phyloP scores from a whole-genome alignment of 2,888 invertebrate genomes.

The Synergus laeviventris region DNA sequence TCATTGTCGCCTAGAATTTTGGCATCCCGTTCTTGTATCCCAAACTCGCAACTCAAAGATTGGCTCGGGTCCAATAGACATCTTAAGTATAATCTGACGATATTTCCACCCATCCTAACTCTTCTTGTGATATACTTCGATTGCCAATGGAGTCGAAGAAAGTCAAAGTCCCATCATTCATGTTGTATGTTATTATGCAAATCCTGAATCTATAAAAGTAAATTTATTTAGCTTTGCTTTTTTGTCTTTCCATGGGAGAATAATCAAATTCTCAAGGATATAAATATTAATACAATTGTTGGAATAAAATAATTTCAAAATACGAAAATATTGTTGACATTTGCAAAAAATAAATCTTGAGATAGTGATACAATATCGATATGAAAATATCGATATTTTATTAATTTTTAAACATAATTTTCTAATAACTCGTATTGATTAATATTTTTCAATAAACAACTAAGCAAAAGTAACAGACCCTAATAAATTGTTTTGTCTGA shows the following conservation, averaged over 20 bases:
- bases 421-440: too few relatives aligned
- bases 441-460: too few relatives aligned
- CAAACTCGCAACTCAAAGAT: slow-evolving; percentile 54
- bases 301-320: not conserved
- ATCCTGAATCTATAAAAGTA: slow-evolving; percentile 20
- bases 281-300: too few relatives aligned
- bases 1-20: slow-evolving; percentile 67
- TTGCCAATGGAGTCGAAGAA: slow-evolving; percentile 38
- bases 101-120: slow-evolving; percentile 62
- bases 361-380: too few relatives aligned
- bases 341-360: not conserved
- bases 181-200: slow-evolving; percentile 25
- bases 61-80: slow-evolving; percentile 69
- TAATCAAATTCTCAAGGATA: too few relatives aligned
- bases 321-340: not conserved
- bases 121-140: slow-evolving; percentile 50
- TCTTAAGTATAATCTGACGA: slow-evolving; percentile 70
- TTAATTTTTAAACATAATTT: too few relatives aligned
- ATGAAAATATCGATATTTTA: too few relatives aligned
- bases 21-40: slow-evolving; percentile 56
- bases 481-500: not conserved
- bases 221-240: not conserved
- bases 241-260: not conserved
- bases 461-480: too few relatives aligned
- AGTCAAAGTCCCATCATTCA: slow-evolving; percentile 33